Percentiles rank a stretch among this genome's conserved stretches.
Conservation (phyloP, 2,888 invertebrate species). For the Saturnia japonica region DNA sequence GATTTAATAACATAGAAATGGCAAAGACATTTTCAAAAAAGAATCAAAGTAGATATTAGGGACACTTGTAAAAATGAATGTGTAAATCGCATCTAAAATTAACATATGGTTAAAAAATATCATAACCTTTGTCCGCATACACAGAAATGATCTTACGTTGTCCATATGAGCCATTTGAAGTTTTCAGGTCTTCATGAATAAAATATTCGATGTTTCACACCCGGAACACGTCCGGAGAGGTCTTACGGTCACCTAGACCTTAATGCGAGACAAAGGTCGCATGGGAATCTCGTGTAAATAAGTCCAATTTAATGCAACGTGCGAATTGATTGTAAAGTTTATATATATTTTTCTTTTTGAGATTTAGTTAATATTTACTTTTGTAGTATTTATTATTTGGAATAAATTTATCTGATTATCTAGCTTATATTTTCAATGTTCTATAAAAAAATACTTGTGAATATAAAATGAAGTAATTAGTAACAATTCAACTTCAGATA, state of each 20-base stretch:
- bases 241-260: conserved; percentile 37
- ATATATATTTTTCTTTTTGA: background rate
- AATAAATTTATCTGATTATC: no score
- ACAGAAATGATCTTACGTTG: conserved; percentile 10
- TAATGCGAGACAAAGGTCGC: conserved; percentile 34
- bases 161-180: conserved; percentile 33
- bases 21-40: no score
- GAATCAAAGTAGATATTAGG: no score
- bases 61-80: background rate
- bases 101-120: background rate
- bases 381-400: no score
- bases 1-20: no score
- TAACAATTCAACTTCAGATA: no score
- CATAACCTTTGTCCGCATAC: background rate
- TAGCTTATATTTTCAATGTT: no score
- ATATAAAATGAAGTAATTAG: no score
- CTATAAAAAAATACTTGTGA: no score
- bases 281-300: conserved; percentile 27
- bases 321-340: background rate
- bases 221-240: conserved; percentile 28
- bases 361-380: no score
- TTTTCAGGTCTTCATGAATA: conserved; percentile 54
- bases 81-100: background rate
- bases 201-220: conserved; percentile 48
- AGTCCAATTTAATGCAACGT: conserved; percentile 9